Percentiles rank a stretch among this genome's conserved stretches.
Conservation (phyloP, 2,888 invertebrate genomes). For the Parasteatoda lunata region DNA sequence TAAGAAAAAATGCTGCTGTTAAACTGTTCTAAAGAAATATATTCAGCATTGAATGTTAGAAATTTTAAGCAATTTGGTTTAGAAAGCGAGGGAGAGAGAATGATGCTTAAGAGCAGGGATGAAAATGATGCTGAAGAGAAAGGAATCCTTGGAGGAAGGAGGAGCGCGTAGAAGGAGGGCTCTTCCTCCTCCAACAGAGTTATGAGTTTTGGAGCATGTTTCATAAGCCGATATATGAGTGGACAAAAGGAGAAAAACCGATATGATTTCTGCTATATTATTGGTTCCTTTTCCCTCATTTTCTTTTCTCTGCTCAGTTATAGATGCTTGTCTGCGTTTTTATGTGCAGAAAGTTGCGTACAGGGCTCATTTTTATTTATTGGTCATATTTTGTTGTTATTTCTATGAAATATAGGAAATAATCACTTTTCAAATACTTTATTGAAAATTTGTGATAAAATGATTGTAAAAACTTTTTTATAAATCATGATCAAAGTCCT, state of each 20-base stretch:
- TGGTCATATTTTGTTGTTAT: too few species aligned
- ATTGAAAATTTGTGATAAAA: too few species aligned
- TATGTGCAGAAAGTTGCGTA: neutral
- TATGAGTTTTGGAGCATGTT: constrained; percentile 62
- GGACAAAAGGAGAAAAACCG: constrained; percentile 52
- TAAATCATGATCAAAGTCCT: too few species aligned
- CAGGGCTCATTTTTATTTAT: too few species aligned
- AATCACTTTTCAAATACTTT: too few species aligned
- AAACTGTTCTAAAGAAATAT: too few species aligned
- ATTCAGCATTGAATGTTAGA: neutral
- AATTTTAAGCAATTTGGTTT: neutral
- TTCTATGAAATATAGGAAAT: too few species aligned
- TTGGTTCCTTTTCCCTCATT: constrained; percentile 23
- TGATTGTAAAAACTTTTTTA: too few species aligned
- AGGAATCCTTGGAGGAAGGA: constrained; percentile 3
- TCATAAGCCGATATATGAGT: constrained; percentile 65
- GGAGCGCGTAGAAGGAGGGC: constrained; percentile 53
- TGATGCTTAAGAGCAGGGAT: constrained; percentile 12
- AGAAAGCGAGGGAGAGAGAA: neutral
- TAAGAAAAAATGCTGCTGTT: too few species aligned
- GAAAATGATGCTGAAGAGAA: neutral
- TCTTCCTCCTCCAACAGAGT: constrained; percentile 59
- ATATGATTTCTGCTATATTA: constrained; percentile 52
- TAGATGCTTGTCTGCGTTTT: constrained; percentile 2
- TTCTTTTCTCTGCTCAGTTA: constrained; percentile 14